These are phyloP conservation scores for Charanyca ferruginea DNA, from an alignment of 2,888 invertebrate species.

Conservation along the genomic window DNA sequence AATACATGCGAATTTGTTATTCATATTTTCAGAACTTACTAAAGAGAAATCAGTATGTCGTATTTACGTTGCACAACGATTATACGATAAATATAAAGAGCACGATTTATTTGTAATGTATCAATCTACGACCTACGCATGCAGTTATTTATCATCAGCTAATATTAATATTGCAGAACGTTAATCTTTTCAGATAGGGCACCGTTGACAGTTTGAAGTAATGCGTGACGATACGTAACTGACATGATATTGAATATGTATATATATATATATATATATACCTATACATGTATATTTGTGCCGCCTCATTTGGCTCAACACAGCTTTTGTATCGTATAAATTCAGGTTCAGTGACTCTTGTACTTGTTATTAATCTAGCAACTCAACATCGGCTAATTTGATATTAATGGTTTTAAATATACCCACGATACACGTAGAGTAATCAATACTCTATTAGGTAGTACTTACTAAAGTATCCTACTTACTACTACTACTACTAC, in stretches of 20 bases:
- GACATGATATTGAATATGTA: constrained; percentile 54
- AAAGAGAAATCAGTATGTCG: background rate
- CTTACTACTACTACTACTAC: too few relatives aligned
- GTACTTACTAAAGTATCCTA: too few relatives aligned
- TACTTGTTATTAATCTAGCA: constrained; percentile 44
- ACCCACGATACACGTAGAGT: constrained; percentile 39
- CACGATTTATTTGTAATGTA: constrained; percentile 8
- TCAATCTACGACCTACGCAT: constrained; percentile 7
- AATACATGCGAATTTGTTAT: background rate
- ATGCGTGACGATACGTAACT: constrained; percentile 38
- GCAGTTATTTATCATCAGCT: constrained; percentile 22
- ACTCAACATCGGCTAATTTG: constrained; percentile 49
- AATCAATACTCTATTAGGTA: constrained; percentile 30
- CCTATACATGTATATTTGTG: constrained; percentile 41
- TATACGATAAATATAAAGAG: background rate
- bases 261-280: constrained; percentile 29
- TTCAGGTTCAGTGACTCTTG: constrained; percentile 60
- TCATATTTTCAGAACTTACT: constrained; percentile 1
- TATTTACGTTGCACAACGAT: too few relatives aligned
- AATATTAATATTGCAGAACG: constrained; percentile 25
- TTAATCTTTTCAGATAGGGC: constrained; percentile 23
- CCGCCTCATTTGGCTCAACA: constrained; percentile 58
- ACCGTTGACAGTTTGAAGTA: constrained; percentile 11
- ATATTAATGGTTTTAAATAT: constrained; percentile 48
- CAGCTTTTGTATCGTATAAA: constrained; percentile 57